Evolutionary conservation across 1,140 invertebrate genomes (phyloP), one percentile per base, ranked within the genome.

Genomic region (Elysia chlorotica): DNA sequence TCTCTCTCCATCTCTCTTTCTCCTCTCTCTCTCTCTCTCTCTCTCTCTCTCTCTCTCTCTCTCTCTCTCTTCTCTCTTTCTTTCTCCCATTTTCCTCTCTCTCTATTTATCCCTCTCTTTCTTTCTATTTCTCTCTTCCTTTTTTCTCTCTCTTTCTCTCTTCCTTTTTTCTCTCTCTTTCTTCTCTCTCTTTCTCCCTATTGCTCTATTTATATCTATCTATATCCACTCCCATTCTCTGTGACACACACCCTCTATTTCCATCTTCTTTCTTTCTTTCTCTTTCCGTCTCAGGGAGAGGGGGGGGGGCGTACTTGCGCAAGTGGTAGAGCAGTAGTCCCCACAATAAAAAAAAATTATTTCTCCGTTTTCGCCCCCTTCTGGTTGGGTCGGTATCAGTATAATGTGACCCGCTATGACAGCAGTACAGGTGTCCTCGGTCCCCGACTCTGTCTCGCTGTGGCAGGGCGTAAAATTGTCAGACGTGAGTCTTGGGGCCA

Each of bases 151-250:
- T 31, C 19, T 31, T 2, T n/a, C 37, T 30, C 69, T 28, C 53
- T 62, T 37, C 21, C 35, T 62, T 25, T 28, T 30, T 37, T 30
- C 57, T 1, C 69, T n/a, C 69, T 63, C 69, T n/a, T n/a, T 56
- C n/a, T n/a, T n/a, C 70, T 65, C 70, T 53, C 61, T 65, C 70
- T 65, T 41, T 65, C 70, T 53, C 70, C 30, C 68, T 38, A 35
- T 56, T 36, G 31, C 54, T 36, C 65, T n/a, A n/a, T n/a, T n/a
- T n/a, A n/a, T n/a, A n/a, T n/a, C n/a, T n/a, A n/a, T n/a, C n/a
- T n/a, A n/a, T n/a, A n/a, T n/a, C n/a, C n/a, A 4, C 37, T 48
- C 65, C 25, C 37, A 33, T 33, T 33, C 33, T 36, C 65, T 48
- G 35, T 37, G 17, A 3, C 31, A 17, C 23, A 31, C 61, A 5